Percentiles rank a stretch among this genome's conserved stretches.
Evolutionary conservation across 2,888 invertebrate genomes (phyloP).

Genomic region (Eupithecia vulgata): DNA sequence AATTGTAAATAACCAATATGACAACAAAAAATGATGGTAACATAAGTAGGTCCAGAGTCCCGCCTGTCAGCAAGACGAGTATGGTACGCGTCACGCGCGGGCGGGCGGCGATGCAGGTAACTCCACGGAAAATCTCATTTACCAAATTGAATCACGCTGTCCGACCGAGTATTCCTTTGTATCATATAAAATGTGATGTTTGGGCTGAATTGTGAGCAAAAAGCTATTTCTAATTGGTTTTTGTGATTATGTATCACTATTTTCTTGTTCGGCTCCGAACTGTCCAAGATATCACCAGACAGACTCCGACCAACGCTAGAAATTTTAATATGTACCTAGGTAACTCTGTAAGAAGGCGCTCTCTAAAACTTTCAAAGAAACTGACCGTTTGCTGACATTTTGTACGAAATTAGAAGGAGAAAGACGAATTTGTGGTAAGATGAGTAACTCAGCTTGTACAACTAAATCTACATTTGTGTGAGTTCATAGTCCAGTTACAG

Average conservation of each 20-base stretch:
- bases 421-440: background rate
- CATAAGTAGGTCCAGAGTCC: background rate
- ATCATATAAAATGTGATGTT: constrained; percentile 43
- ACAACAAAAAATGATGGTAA: background rate
- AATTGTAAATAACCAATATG: too few relatives aligned
- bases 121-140: constrained; percentile 80
- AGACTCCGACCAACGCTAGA: background rate
- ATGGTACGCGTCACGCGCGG: constrained; percentile 49
- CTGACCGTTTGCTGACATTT: too few relatives aligned
- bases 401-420: background rate
- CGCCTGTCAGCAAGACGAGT: background rate
- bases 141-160: constrained; percentile 80
- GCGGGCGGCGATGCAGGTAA: constrained; percentile 77
- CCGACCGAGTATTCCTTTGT: constrained; percentile 61
- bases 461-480: background rate
- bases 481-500: background rate
- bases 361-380: background rate
- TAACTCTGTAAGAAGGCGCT: background rate
- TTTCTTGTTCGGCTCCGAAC: too few relatives aligned
- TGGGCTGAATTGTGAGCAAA: background rate
- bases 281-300: background rate
- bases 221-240: background rate
- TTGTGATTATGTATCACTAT: too few relatives aligned
- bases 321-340: background rate
- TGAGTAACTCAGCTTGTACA: background rate